Conservation (phyloP, 2,113 vertebrate genomes). For the Pseudopipra pipra region DNA sequence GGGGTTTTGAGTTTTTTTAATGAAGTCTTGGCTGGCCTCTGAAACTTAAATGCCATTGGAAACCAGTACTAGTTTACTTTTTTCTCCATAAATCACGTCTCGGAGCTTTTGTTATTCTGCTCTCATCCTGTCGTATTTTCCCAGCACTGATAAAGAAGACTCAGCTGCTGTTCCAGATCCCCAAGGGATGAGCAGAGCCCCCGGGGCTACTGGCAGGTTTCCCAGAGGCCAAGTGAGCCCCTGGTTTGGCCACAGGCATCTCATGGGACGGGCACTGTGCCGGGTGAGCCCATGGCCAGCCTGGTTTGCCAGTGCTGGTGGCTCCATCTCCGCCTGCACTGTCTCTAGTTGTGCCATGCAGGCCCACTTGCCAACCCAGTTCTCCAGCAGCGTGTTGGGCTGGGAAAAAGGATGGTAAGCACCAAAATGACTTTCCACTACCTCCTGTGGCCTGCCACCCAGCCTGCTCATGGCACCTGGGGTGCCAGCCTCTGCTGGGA, state of each 20-base stretch:
- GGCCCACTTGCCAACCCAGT: background rate
- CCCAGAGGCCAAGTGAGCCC: accelerated
- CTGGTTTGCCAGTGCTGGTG: accelerated
- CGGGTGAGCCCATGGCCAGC: accelerated
- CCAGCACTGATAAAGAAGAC: background rate
- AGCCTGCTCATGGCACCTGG: background rate
- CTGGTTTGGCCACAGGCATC: no score
- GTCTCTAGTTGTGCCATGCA: background rate
- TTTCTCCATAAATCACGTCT: background rate
- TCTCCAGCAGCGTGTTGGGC: accelerated
- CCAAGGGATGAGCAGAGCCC: background rate
- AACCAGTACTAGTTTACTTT: background rate
- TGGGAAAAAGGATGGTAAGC: background rate
- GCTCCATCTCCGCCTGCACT: background rate
- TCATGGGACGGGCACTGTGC: accelerated
- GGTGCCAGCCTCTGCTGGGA: conserved; percentile 23
- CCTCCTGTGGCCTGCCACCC: background rate
- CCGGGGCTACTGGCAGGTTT: background rate
- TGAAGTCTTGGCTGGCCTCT: conserved; percentile 13
- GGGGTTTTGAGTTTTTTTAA: background rate
- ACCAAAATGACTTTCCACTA: background rate
- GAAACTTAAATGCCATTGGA: conserved; percentile 19
- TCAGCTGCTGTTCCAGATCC: background rate
- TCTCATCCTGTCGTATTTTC: background rate
- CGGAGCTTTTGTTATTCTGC: background rate